Base-by-base conservation (phyloP, 2,797 vertebrate species). In the Coregonus ussuriensis region DNA sequence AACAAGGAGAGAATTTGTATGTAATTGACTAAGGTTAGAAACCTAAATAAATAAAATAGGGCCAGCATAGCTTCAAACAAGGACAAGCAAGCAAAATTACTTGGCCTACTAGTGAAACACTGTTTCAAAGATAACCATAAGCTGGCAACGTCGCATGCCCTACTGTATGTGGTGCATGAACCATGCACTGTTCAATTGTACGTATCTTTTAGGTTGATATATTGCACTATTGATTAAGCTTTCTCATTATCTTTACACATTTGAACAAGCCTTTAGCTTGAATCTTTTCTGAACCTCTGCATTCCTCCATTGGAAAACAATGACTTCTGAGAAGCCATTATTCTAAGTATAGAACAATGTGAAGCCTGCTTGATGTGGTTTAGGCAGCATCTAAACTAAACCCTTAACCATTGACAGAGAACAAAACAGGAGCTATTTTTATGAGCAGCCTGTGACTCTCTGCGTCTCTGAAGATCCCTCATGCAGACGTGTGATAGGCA, bases 21-120 rank as follows among this genome's bases (percentile, higher is more conserved):
- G 84, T 86, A 87, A 86, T 84, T 90, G 88, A 76, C 80, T 86
- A 91, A 88, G 85, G 88, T 89, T 87, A 88, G 74, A 87, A 89
- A 89, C 85, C 87, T 86, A 72, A 41, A 88, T 89, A 87, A 91
- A 90, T 90, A 85, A 89, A 89, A 92, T 84, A 51, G 5, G 31
- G 72, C 76, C 1, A 2, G 9, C 41, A 47, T 74, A 37, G 74
- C 70, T 89, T 87, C 79, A 89, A 89, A 89, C 82, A 90, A 90
- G 85, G 89, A 89, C 87, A 79, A 83, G 82, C 16, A 4, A 4
- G 82, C 85, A 80, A 82, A 84, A 85, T 85, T 81, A 63, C 77
- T 79, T 74, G 81, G 81, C 25, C 59, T 9, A 82, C 52, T 74
- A 79, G 72, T 72, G 71, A 83, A 81, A 63, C 81, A 79, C 80